Evolutionary conservation across 2,113 vertebrate species (phyloP).

Genomic region (Chlorodrepanis virens): DNA sequence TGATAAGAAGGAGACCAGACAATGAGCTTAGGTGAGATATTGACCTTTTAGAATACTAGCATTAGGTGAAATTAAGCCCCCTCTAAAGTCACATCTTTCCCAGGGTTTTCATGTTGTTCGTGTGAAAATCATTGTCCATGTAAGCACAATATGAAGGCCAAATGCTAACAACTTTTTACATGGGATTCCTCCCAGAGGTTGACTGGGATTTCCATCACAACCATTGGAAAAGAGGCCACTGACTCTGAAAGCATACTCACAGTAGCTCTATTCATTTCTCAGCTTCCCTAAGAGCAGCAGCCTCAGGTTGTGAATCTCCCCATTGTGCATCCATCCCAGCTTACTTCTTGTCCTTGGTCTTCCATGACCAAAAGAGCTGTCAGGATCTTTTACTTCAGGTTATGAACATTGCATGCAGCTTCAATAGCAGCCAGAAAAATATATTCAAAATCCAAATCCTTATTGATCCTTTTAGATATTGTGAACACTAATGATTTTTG

Average conservation of each 20-base stretch:
- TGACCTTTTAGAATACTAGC: background rate
- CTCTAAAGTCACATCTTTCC: background rate
- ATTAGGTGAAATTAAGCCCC: background rate
- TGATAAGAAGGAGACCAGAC: background rate
- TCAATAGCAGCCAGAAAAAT: background rate
- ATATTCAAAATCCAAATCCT: background rate
- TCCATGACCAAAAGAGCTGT: background rate
- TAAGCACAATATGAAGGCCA: background rate
- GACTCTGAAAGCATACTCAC: background rate
- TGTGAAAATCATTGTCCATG: background rate
- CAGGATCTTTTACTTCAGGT: background rate
- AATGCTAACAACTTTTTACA: background rate
- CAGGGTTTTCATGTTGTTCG: background rate
- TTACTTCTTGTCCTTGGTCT: background rate
- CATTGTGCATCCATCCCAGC: background rate
- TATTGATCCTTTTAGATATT: background rate
- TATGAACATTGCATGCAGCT: background rate
- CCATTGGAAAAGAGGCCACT: background rate
- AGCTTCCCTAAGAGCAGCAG: background rate
- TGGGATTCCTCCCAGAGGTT: background rate
- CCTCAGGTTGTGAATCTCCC: background rate
- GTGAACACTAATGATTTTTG: background rate
- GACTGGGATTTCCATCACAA: background rate
- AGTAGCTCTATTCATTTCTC: background rate
- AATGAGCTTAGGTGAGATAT: background rate